Conservation (phyloP, 2,797 vertebrate species). For the Cheirogaleus major region DNA sequence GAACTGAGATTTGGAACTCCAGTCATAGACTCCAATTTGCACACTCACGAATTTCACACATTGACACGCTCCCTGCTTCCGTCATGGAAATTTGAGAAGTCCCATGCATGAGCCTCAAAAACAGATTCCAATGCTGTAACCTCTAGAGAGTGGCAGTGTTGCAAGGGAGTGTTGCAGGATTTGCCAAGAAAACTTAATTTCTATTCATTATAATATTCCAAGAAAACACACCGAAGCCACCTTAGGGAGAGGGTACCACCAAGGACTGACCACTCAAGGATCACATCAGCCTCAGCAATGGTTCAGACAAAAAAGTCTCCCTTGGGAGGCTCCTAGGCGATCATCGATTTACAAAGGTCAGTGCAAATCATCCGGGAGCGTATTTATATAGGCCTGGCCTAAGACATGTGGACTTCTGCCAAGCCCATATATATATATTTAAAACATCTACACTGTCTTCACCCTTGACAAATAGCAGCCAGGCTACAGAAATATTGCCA, state of each 20-base stretch:
- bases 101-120: background rate
- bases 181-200: conserved; percentile 59
- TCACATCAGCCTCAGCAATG: background rate
- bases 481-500: conserved; percentile 52
- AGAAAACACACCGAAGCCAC: background rate
- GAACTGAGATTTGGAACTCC: background rate
- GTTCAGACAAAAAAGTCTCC: background rate
- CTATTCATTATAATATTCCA: conserved; percentile 24
- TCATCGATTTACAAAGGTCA: conserved; percentile 67
- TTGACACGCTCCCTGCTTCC: background rate
- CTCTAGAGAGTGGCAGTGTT: background rate
- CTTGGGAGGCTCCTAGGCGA: conserved; percentile 48
- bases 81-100: background rate
- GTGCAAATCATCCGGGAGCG: conserved; percentile 13
- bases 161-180: background rate
- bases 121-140: background rate
- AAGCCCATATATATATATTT: conserved; percentile 53
- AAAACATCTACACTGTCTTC: conserved; percentile 71
- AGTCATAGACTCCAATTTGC: background rate
- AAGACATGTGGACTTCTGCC: conserved; percentile 48
- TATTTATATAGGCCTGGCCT: conserved; percentile 40
- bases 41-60: background rate
- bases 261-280: background rate
- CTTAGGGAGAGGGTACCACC: conserved; percentile 12
- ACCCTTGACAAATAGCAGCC: conserved; percentile 67